phyloP scores from a whole-genome alignment of 2,888 invertebrate species.

The Athrips mouffetella region DNA sequence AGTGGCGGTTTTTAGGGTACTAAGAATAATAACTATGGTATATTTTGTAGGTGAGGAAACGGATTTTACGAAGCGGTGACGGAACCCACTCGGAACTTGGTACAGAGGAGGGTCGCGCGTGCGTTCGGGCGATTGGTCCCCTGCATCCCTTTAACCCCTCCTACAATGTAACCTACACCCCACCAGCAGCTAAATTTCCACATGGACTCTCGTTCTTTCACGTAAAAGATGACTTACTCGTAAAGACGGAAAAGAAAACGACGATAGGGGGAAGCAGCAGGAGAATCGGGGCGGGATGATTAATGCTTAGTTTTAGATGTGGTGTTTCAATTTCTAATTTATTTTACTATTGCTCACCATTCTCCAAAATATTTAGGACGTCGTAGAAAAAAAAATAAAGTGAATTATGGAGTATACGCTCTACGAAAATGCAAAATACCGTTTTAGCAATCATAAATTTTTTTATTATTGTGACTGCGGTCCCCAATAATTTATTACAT shows the following conservation, averaged over 20 bases:
- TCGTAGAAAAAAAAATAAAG: too few species aligned
- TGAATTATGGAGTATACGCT: too few species aligned
- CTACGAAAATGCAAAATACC: too few species aligned
- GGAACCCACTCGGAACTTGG: slow-evolving; percentile 78
- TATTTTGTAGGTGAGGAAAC: slow-evolving; percentile 77
- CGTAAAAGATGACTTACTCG: slow-evolving; percentile 44
- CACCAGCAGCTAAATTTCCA: slow-evolving; percentile 45
- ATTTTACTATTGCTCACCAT: too few species aligned
- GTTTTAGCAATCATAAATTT: too few species aligned
- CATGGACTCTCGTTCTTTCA: slow-evolving; percentile 58
- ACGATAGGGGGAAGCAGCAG: neutral
- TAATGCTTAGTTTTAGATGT: too few species aligned
- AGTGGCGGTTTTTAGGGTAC: neutral
- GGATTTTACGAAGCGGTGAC: slow-evolving; percentile 81
- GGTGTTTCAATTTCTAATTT: too few species aligned
- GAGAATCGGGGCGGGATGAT: too few species aligned
- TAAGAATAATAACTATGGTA: neutral
- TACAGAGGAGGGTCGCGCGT: slow-evolving; percentile 45
- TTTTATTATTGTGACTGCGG: too few species aligned
- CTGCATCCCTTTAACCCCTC: slow-evolving; percentile 63
- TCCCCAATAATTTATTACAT: too few species aligned
- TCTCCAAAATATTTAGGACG: too few species aligned
- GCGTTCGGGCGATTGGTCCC: slow-evolving; percentile 49
- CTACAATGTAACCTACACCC: slow-evolving; percentile 45
- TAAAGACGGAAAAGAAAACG: neutral